Evolutionary conservation across 23 tunicate species (phyloP).

Genomic region (Botrylloides violaceus): DNA sequence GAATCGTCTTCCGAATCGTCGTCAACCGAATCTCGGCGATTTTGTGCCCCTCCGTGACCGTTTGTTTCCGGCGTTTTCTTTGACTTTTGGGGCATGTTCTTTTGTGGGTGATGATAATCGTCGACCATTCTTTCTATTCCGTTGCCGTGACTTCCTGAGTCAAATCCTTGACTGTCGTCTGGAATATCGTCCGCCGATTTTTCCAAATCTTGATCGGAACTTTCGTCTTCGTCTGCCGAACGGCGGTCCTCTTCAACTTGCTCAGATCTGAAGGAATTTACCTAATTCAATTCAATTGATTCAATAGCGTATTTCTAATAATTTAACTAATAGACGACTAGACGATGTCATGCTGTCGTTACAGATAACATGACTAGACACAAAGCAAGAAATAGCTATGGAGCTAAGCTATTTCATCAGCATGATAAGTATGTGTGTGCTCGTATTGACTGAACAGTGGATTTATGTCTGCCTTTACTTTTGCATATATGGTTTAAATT

Average conservation of each 20-base stretch:
- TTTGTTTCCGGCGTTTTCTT: background rate
- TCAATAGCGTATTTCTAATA: no score
- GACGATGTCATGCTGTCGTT: no score
- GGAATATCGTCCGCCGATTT: background rate
- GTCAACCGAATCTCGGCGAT: background rate
- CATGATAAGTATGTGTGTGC: no score
- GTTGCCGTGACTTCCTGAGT: background rate
- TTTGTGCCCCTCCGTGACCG: background rate
- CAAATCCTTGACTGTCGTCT: background rate
- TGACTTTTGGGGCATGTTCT: background rate
- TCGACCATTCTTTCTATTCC: background rate
- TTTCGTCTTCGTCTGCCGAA: no score
- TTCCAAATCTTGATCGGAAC: background rate
- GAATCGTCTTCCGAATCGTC: constrained; percentile 8
- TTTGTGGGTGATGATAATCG: constrained; percentile 1
- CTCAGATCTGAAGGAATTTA: background rate
- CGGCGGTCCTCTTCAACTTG: background rate
- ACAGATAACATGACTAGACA: no score
- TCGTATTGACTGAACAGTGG: no score
- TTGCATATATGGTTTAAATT: no score
- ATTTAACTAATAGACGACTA: no score
- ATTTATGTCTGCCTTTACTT: no score
- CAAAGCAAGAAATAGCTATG: no score
- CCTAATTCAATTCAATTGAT: no score
- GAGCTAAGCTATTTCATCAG: no score